Percentiles rank a stretch among this genome's conserved stretches.
phyloP scores from a whole-genome alignment of 2,797 vertebrate genomes.

The Corythornis leucogaster region DNA sequence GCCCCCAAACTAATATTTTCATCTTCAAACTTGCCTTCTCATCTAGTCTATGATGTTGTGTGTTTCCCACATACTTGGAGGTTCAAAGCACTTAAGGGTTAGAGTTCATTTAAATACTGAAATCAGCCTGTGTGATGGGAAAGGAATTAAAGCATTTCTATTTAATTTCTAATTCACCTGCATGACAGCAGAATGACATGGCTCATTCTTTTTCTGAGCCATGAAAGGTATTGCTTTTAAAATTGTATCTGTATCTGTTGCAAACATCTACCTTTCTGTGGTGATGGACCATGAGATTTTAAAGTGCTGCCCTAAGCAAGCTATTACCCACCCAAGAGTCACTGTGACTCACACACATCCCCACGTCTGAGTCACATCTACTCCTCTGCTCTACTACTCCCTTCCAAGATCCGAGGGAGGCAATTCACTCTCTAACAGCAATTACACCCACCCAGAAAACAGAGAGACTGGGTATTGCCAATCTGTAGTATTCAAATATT shows the following conservation, averaged over 20 bases:
- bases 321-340: not conserved
- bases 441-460: not conserved
- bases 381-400: slow-evolving; percentile 42
- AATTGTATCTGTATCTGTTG: rapidly evolving
- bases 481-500: slow-evolving; percentile 25
- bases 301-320: not conserved
- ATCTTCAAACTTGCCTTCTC: not conserved
- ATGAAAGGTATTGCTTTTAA: rapidly evolving
- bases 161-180: not conserved
- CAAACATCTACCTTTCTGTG: rapidly evolving
- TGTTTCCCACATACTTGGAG: not conserved
- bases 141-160: not conserved
- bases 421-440: not conserved
- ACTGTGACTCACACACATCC: slow-evolving; percentile 17
- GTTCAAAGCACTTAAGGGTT: not conserved
- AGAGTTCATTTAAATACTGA: not conserved
- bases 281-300: rapidly evolving
- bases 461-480: not conserved
- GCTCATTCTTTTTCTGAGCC: not conserved
- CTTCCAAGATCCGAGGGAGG: slow-evolving; percentile 11
- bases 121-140: not conserved
- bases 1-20: not conserved
- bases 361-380: slow-evolving; percentile 32
- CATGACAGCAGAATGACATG: not conserved
- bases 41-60: not conserved